Evolutionary conservation across 2,797 vertebrate species (phyloP), one percentile per base, ranked within the genome.

Genomic region (Sparus aurata): DNA sequence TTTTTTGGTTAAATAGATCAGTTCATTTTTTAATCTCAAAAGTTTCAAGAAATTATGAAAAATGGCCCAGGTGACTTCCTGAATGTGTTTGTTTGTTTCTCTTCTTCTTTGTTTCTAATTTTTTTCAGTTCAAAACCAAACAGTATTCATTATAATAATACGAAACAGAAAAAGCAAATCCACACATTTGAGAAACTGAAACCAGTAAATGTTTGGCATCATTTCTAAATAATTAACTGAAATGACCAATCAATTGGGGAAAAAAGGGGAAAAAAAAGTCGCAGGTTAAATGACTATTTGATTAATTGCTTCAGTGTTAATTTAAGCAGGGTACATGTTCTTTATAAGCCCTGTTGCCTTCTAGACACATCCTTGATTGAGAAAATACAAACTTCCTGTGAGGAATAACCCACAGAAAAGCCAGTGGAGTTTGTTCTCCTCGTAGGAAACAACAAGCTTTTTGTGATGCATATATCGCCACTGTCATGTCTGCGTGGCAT

Each of bases 381-480:
- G 23, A 46, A 71, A 71, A 43, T 10, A 58, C 60, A 57, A 70
- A 69, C 10, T 27, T 25, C 27, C 12, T 43, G 34, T 7, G 20
- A 2, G 9, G 49, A 46, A 55, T 55, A 41, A 9, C 3, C 0
- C 15, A 3, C 25, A 49, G 53, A 45, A 18, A 69, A 8, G 63
- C 12, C 10, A 2, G 30, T 1, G 12, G 57, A 55, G 54, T 55
- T 55, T 9, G 25, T 15, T 1, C 60, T 23, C 9, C 5, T n/a
- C 20, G 30, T 34, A 12, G 17, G 16, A 20, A 16, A 10, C 20
- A 69, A 45, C 0, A 16, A 22, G 12, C 11, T 59, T 34, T 18
- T 18, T 41, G 30, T 52, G 27, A 71, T 34, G 47, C 12, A 30
- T 18, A 23, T 18, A 18, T 69, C 34, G 34, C 34, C 7, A 50